Conservation (phyloP, 1,140 invertebrate genomes). For the Megalonaias nervosa region DNA sequence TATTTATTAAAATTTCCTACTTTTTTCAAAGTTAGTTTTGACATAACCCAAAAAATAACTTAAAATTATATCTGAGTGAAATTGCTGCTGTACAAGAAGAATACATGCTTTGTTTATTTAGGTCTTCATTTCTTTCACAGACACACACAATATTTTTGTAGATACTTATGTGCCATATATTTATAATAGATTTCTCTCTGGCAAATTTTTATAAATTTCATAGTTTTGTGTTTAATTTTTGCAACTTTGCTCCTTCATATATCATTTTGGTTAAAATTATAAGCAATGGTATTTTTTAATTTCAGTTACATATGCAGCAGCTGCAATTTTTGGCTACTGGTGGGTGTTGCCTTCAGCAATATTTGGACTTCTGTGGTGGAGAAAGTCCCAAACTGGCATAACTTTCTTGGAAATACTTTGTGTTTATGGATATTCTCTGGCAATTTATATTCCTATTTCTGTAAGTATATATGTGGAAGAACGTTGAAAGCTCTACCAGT, state of each 20-base stretch:
- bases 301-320: constrained; percentile 89
- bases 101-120: too few species aligned
- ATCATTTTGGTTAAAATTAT: too few species aligned
- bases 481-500: too few species aligned
- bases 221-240: neutral
- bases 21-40: too few species aligned
- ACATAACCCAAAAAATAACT: too few species aligned
- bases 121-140: too few species aligned
- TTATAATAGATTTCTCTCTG: too few species aligned
- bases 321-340: constrained; percentile 91
- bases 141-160: too few species aligned
- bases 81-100: too few species aligned
- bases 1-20: too few species aligned
- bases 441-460: constrained; percentile 95
- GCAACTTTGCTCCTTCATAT: neutral
- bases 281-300: constrained; percentile 24
- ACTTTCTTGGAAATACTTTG: constrained; percentile 87
- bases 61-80: too few species aligned
- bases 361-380: constrained; percentile 90
- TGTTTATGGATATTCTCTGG: constrained; percentile 95
- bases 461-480: constrained; percentile 64
- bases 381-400: constrained; percentile 77
- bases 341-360: constrained; percentile 87
- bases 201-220: neutral
- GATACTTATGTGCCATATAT: too few species aligned